Conservation (phyloP, 2,113 vertebrate genomes). For the Lichenostomus cassidix region DNA sequence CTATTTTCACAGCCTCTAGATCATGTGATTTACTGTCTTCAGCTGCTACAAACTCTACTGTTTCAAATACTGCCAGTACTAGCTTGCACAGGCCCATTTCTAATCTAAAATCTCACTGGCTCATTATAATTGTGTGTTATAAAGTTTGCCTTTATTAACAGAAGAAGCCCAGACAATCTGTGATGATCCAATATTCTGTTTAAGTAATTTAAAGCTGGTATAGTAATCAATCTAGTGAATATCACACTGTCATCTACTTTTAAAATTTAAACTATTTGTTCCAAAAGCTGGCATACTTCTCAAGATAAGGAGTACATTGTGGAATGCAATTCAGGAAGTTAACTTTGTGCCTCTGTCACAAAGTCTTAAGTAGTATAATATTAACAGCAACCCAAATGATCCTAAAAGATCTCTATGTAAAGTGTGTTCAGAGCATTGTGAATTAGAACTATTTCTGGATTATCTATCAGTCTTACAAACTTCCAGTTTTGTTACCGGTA, state of each 20-base stretch:
- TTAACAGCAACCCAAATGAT: not conserved
- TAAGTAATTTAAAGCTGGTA: not conserved
- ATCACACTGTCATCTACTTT: not conserved
- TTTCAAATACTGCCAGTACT: not conserved
- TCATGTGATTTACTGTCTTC: not conserved
- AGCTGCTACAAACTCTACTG: not conserved
- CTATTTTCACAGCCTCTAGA: not conserved
- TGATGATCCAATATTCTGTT: not conserved
- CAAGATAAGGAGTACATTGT: not conserved
- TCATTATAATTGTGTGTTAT: not conserved
- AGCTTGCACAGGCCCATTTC: slow-evolving; percentile 27
- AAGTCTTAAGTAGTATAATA: not conserved
- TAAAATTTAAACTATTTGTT: not conserved
- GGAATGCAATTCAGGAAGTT: not conserved
- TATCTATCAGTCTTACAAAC: not conserved
- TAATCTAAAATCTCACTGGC: slow-evolving; percentile 50
- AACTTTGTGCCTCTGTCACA: not conserved
- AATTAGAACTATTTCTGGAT: not conserved
- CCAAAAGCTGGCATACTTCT: not conserved
- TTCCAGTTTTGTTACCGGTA: not conserved
- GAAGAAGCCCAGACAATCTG: not conserved
- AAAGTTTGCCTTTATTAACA: slow-evolving; percentile 1
- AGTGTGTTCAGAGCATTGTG: not conserved
- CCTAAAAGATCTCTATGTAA: not conserved
- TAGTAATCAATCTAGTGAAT: not conserved